phyloP scores from a whole-genome alignment of 2,888 invertebrate species.

The Oligia latruncula region DNA sequence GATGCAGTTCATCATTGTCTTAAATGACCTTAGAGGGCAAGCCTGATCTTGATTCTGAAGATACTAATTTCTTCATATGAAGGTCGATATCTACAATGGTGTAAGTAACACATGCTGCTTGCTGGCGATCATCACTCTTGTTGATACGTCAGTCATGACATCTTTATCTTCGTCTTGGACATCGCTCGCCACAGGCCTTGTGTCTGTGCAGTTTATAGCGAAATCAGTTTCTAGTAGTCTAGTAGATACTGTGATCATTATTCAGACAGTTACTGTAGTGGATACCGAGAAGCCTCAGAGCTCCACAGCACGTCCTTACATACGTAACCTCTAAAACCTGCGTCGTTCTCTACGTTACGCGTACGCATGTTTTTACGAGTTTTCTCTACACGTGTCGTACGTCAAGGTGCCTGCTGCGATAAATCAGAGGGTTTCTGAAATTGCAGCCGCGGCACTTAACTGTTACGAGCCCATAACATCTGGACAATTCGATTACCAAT shows the following conservation, averaged over 20 bases:
- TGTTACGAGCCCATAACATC: constrained; percentile 47
- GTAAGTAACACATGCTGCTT: background rate
- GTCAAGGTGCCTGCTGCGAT: constrained; percentile 44
- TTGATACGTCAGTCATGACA: background rate
- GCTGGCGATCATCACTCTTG: background rate
- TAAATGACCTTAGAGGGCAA: constrained; percentile 2
- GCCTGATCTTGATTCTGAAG: constrained; percentile 14
- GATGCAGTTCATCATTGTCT: constrained; percentile 18
- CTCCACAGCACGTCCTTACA: background rate
- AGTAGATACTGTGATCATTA: background rate
- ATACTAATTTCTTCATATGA: background rate
- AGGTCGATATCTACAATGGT: too few relatives aligned
- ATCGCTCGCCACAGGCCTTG: background rate
- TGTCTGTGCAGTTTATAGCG: background rate
- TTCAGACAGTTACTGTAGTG: background rate
- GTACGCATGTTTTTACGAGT: constrained; percentile 40
- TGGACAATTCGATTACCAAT: constrained; percentile 29
- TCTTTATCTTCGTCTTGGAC: background rate
- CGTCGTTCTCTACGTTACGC: constrained; percentile 10
- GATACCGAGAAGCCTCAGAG: background rate
- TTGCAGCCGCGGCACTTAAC: constrained; percentile 18
- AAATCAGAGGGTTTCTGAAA: constrained; percentile 38
- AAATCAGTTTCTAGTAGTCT: background rate
- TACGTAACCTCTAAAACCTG: background rate
- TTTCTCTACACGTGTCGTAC: constrained; percentile 39